A percentile compares a stretch with the other conserved stretches of the same genome.
Conservation (phyloP, 2,113 vertebrate genomes). For the Notiomystis cincta region DNA sequence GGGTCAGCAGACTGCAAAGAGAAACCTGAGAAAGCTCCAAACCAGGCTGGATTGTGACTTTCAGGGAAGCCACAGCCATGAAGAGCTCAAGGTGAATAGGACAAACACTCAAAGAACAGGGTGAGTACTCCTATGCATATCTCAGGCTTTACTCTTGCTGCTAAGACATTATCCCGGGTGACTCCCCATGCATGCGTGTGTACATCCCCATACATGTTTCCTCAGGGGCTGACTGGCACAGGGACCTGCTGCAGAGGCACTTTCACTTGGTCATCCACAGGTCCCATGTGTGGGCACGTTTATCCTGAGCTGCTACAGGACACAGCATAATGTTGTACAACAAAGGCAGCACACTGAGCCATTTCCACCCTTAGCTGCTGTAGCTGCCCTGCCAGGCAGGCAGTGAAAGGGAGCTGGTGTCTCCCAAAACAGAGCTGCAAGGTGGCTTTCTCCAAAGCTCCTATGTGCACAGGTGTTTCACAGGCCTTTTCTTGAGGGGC, state of each 20-base stretch:
- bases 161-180: neutral
- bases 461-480: neutral
- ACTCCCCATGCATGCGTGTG: accelerated
- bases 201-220: neutral
- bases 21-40: neutral
- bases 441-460: neutral
- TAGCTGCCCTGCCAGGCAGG: neutral
- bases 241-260: neutral
- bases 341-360: neutral
- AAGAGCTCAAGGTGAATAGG: neutral
- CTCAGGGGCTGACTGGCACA: neutral
- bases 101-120: neutral
- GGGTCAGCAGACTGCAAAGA: neutral
- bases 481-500: neutral
- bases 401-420: neutral
- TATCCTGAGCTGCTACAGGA: neutral
- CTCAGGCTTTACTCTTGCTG: neutral
- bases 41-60: neutral
- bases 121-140: neutral
- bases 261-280: neutral
- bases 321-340: accelerated
- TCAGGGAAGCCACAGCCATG: neutral
- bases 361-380: neutral
- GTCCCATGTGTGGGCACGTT: neutral
- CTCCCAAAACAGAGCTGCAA: neutral